A percentile compares a stretch with the other conserved stretches of the same genome.
Evolutionary conservation across 2,888 invertebrate species (phyloP).

Genomic region (Willowsia nigromaculata): DNA sequence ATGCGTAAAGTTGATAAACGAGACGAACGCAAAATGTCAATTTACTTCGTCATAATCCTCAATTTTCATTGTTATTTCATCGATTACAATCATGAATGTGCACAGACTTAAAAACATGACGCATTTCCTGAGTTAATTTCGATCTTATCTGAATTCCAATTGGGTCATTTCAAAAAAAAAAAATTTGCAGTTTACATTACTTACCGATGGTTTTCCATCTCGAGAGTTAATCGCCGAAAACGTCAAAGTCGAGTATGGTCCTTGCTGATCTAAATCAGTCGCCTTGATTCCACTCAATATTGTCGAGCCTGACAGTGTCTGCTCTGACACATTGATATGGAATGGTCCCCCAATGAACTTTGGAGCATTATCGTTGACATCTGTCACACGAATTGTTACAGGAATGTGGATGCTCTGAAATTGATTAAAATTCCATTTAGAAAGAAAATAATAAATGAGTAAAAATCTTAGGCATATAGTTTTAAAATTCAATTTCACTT

Average conservation of each 20-base stretch:
- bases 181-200: too few species aligned
- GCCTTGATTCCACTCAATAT: constrained; percentile 76
- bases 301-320: constrained; percentile 77
- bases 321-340: constrained; percentile 75
- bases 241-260: constrained; percentile 77
- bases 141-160: background rate
- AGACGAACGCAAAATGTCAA: too few species aligned
- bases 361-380: constrained; percentile 80
- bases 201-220: constrained; percentile 77
- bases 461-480: too few species aligned
- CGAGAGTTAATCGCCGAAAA: constrained; percentile 76
- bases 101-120: too few species aligned
- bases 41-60: too few species aligned
- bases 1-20: too few species aligned
- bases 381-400: constrained; percentile 91
- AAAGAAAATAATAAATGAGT: too few species aligned
- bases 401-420: constrained; percentile 88
- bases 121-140: background rate
- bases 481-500: too few species aligned
- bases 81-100: too few species aligned
- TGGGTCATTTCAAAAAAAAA: too few species aligned
- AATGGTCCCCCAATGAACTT: constrained; percentile 75
- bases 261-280: constrained; percentile 77
- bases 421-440: background rate
- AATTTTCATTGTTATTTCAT: too few species aligned